Evolutionary conservation across 1,140 invertebrate species (phyloP), one percentile per base, ranked within the genome.

Genomic region (Zaprionus nigranus): DNA sequence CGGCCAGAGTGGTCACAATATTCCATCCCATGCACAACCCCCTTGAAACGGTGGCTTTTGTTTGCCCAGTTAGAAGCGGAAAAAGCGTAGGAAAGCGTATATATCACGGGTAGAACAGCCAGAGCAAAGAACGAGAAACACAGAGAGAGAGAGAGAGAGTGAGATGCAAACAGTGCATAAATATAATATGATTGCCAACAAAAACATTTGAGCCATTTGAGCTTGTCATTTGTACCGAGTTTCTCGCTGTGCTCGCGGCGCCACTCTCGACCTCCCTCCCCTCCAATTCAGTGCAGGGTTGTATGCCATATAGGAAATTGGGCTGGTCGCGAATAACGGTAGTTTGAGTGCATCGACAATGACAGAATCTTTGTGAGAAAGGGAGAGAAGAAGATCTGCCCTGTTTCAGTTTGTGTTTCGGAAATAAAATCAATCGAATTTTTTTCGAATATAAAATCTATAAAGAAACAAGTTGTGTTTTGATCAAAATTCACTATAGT

Each of bases 131-230:
- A 12, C 20, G 43, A 9, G 7, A 49, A 49, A 49, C 13, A 17
- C n/a, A 62, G 57, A 53, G 36, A 49, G 26, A 17, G 60, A 54
- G 34, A 24, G 67, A 51, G 72, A 69, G 66, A 63, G 46, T 17
- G 73, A 20, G 73, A 75, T 12, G 73, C 73, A 75, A 75, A 65
- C 64, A 70, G 59, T 82, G 82, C 82, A 82, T 85, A 86, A 82
- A 86, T 86, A 87, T 87, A 80, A 82, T 80, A 82, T 82, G 63
- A 87, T 82, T 68, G 76, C 60, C 69, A 78, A 86, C 69, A 79
- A 86, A 82, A 82, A 82, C 83, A 85, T 86, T 85, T 68, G 59
- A 78, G 65, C 61, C 78, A 81, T 85, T 77, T 76, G 77, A 76
- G 79, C 79, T 76, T 81, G 79, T 81, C 79, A 81, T 81, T 81